These are phyloP conservation scores for Enteromius anoplus DNA, from an alignment of 2,797 vertebrate species.

Conservation along the genomic window DNA sequence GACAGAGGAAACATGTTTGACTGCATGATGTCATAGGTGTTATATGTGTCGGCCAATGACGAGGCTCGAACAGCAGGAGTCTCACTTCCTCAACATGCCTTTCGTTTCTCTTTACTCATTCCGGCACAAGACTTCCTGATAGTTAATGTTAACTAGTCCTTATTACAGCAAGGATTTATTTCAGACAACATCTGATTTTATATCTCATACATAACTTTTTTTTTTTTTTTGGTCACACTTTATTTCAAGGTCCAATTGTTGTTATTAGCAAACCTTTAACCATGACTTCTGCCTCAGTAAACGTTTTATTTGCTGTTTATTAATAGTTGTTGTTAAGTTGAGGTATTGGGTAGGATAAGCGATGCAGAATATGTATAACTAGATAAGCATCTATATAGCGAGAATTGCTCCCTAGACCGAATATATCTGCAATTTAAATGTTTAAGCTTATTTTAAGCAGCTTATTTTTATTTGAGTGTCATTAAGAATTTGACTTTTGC, in stretches of 20 bases:
- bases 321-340: too few relatives aligned
- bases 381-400: not conserved
- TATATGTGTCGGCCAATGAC: not conserved
- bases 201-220: too few relatives aligned
- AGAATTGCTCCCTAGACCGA: not conserved
- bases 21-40: not conserved
- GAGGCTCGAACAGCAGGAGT: constrained; percentile 15
- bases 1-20: not conserved
- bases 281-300: too few relatives aligned
- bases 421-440: too few relatives aligned
- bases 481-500: not conserved
- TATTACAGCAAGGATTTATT: not conserved
- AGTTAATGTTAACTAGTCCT: not conserved
- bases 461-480: too few relatives aligned
- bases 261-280: too few relatives aligned
- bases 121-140: not conserved
- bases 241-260: too few relatives aligned
- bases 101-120: not conserved
- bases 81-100: constrained; percentile 13
- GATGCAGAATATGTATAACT: too few relatives aligned
- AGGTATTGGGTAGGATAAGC: too few relatives aligned
- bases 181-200: not conserved
- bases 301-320: too few relatives aligned
- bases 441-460: too few relatives aligned
- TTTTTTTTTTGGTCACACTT: too few relatives aligned